Evolutionary conservation across 2,797 vertebrate species (phyloP), one percentile per base, ranked within the genome.

Genomic region (Chelon auratus): DNA sequence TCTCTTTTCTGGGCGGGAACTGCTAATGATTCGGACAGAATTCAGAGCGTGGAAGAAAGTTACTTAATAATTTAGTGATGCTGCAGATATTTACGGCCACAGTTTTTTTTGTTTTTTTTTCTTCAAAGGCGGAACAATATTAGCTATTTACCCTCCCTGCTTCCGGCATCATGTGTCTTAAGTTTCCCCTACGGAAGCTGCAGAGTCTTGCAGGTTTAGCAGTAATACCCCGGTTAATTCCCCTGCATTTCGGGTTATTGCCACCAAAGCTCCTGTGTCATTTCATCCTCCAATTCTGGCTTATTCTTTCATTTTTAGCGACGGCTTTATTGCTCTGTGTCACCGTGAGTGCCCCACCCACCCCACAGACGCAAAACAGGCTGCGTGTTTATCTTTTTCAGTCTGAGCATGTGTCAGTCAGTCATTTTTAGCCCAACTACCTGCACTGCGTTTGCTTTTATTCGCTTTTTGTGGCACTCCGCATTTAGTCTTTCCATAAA

Each of bases 181-280:
- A 59, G 58, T 68, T 77, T 84, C 6, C 71, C 72, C 53, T 54
- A 53, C 3, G 10, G 80, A 81, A 53, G 80, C 74, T 70, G 72
- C 70, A 64, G 61, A 81, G 68, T 84, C 90, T 77, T 78, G 48
- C 86, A 87, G 88, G 84, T 91, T 93, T 89, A 91, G 78, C 86
- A 81, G 78, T 92, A 91, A 92, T 91, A 92, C 86, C 71, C 75
- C 40, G 36, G 48, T 77, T 91, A 93, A 92, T 87, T 85, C 83
- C 70, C 47, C 63, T 72, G 83, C 84, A 76, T 92, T 88, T 90
- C 55, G 45, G 63, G 83, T 92, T 89, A 89, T 91, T 91, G 83
- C 73, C 30, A 52, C 75, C 84, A 89, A 81, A 88, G 82, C 90
- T 80, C 62, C 83, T 77, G 60, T 80, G 78, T 73, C 80, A 86